Evolutionary conservation across 2,797 vertebrate species (phyloP).

Genomic region (Sebastes hopkinsi): DNA sequence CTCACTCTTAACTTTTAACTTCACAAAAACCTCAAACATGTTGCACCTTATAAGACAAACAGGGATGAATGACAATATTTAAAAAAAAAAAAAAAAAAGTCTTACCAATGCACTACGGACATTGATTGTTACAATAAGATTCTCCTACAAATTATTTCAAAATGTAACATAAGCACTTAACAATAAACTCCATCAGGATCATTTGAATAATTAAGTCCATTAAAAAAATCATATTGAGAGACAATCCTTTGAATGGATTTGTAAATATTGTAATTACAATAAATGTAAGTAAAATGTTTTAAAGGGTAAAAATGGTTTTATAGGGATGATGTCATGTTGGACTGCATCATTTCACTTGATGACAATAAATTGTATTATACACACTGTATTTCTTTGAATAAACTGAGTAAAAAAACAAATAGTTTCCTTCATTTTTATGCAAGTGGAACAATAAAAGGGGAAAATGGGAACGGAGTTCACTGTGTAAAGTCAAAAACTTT

Average conservation of each 20-base stretch:
- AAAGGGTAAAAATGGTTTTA: conserved; percentile 63
- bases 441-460: background rate
- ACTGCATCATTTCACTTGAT: conserved; percentile 51
- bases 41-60: conserved; percentile 62
- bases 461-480: background rate
- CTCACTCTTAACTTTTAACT: conserved; percentile 6
- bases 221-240: conserved; percentile 36
- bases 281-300: conserved; percentile 68
- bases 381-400: conserved; percentile 62
- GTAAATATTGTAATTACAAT: conserved; percentile 62
- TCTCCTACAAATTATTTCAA: conserved; percentile 1
- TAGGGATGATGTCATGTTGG: conserved; percentile 60
- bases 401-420: conserved; percentile 21
- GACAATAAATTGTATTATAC: conserved; percentile 58
- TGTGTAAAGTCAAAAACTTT: background rate
- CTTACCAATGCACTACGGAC: conserved; percentile 35
- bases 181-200: background rate
- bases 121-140: conserved; percentile 50
- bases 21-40: conserved; percentile 32
- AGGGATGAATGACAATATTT: conserved; percentile 37
- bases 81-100: background rate
- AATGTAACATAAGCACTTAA: conserved; percentile 8
- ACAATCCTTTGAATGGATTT: conserved; percentile 63
- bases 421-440: background rate
- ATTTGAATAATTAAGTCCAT: conserved; percentile 21